Evolutionary conservation across 2,888 invertebrate species (phyloP).

Genomic region (Pheosia tremula): DNA sequence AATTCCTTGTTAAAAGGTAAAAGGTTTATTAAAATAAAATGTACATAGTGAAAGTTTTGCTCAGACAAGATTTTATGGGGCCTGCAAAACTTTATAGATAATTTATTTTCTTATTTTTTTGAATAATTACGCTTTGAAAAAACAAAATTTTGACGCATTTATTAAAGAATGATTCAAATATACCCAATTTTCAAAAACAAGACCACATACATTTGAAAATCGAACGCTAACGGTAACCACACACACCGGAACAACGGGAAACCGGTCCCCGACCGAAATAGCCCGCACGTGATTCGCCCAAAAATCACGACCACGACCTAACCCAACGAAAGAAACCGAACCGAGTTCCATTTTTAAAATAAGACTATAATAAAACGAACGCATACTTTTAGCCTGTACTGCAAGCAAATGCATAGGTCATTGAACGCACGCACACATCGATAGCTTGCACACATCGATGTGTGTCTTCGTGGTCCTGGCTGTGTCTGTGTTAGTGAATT

Average conservation of each 20-base stretch:
- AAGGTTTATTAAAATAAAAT: too few relatives aligned
- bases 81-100: too few relatives aligned
- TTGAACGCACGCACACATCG: conserved; percentile 71
- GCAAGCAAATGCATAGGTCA: conserved; percentile 83
- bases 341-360: conserved; percentile 80
- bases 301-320: conserved; percentile 71
- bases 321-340: conserved; percentile 76
- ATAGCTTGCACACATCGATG: conserved; percentile 50
- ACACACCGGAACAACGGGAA: conserved; percentile 47
- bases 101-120: too few relatives aligned
- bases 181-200: too few relatives aligned
- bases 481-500: conserved; percentile 71
- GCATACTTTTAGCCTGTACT: conserved; percentile 84
- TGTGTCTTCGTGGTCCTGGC: conserved; percentile 48
- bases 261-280: conserved; percentile 49
- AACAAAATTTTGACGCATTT: too few relatives aligned
- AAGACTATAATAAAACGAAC: conserved; percentile 83
- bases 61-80: too few relatives aligned
- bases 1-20: too few relatives aligned
- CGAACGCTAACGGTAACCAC: conserved; percentile 54
- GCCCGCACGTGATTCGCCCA: conserved; percentile 32
- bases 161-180: too few relatives aligned
- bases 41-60: too few relatives aligned
- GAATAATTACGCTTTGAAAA: too few relatives aligned
- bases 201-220: conserved; percentile 33